Evolutionary conservation across 2,888 invertebrate species (phyloP), one percentile per base, ranked within the genome.

Genomic region (Tenthredo livida): DNA sequence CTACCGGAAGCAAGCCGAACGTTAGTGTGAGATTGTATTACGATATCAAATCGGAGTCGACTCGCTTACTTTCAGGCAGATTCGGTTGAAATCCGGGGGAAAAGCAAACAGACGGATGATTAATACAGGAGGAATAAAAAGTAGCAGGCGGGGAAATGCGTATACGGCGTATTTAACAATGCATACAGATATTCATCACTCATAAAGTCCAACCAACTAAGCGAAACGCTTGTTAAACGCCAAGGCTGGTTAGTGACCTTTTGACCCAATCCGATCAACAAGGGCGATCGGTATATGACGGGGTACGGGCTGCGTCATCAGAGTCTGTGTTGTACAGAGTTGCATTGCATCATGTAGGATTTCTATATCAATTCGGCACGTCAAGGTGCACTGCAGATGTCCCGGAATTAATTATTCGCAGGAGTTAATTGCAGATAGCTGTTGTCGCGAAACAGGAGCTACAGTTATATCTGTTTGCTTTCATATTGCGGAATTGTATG

Each of bases 371-470:
- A 77, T 50, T 50, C 29, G 21, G 29, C 33, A 25, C 50, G 54
- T 50, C 50, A 77, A 77, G 77, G 77, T 54, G 54, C 47, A 54
- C 77, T 47, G 77, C 43, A 73, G 73, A 43, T 73, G 77, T 77
- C 29, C 47, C 54, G 33, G 33, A 77, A 54, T 77, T 77, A 50
- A 50, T 77, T 50, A 77, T 50, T 54, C 29, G 50, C 77, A 17
- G 17, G 77, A 25, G 50, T 77, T 77, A 77, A 77, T 77, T 77
- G 47, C 50, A 33, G 29, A 33, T 77, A 54, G 77, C 17, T 17
- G 47, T 50, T 77, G 7, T 25, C 54, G 33, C 9, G 17, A n/a
- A 29, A 33, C 29, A 54, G 54, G 2, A 43, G 77, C 47, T 33
- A 29, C 54, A 77, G 54, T 9, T 29, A 33, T 54, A 21, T 50